A percentile compares a stretch with the other conserved stretches of the same genome.
These are phyloP conservation scores for Pseudeuparius sepicola DNA, from an alignment of 2,888 invertebrate genomes.

Conservation along the genomic window DNA sequence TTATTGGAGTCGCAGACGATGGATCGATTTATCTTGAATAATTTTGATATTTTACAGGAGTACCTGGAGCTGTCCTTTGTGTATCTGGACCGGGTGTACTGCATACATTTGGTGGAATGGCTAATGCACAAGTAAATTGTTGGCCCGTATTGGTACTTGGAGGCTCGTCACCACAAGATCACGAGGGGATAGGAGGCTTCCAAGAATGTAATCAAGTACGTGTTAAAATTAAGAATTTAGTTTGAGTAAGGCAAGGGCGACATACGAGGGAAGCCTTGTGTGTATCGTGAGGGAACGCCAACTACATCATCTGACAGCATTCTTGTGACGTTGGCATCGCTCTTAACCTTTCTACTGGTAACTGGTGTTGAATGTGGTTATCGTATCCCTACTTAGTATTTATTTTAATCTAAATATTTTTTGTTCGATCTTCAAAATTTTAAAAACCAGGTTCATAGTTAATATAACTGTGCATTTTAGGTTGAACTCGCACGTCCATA, in stretches of 20 bases:
- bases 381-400: too few species aligned
- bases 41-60: constrained; percentile 38
- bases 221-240: constrained; percentile 1
- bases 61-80: constrained; percentile 80
- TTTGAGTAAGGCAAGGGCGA: not conserved
- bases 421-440: too few species aligned
- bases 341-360: too few species aligned
- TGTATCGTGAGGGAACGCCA: too few species aligned
- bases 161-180: constrained; percentile 83
- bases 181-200: constrained; percentile 93
- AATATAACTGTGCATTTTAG: constrained; percentile 32
- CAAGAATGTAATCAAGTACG: constrained; percentile 45
- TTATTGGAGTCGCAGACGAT: too few species aligned
- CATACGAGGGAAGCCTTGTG: not conserved
- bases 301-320: too few species aligned
- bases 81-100: constrained; percentile 94
- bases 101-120: constrained; percentile 90
- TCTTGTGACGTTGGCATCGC: too few species aligned
- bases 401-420: too few species aligned
- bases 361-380: constrained; percentile 1
- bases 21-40: not conserved
- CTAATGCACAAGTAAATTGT: constrained; percentile 92
- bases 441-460: too few species aligned
- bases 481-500: constrained; percentile 79
- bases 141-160: constrained; percentile 92